phyloP scores from a whole-genome alignment of 2,888 invertebrate species.

The Rhingia campestris region DNA sequence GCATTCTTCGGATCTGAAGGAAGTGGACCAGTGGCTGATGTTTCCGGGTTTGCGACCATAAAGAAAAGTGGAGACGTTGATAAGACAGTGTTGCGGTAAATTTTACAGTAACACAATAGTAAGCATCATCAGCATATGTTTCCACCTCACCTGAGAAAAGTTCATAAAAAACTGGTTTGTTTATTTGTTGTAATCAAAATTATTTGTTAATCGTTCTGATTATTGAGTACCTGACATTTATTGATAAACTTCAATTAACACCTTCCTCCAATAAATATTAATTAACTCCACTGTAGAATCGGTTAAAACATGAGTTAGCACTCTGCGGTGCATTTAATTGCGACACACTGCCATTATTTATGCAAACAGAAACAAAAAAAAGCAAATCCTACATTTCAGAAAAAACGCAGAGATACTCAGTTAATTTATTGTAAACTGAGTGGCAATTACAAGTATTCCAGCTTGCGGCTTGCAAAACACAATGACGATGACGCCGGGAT shows the following conservation, averaged over 20 bases:
- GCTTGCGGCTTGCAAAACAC: slow-evolving; percentile 43
- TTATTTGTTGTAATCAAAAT: too few relatives aligned
- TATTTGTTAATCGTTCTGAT: too few relatives aligned
- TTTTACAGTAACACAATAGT: too few relatives aligned
- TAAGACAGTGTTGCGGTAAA: too few relatives aligned
- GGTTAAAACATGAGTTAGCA: slow-evolving; percentile 17
- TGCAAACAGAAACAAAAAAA: slow-evolving; percentile 6
- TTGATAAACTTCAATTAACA: not conserved
- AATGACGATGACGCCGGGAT: slow-evolving; percentile 42
- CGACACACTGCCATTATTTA: slow-evolving; percentile 45
- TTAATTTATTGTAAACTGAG: slow-evolving; percentile 73
- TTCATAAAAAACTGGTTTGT: too few relatives aligned
- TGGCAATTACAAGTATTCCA: slow-evolving; percentile 70
- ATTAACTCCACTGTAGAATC: slow-evolving; percentile 37
- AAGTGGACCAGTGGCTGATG: too few relatives aligned
- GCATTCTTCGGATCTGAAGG: too few relatives aligned
- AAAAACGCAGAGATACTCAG: slow-evolving; percentile 52
- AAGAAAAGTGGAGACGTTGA: too few relatives aligned
- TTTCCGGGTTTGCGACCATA: too few relatives aligned
- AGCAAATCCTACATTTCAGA: slow-evolving; percentile 33
- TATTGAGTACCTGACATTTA: too few relatives aligned
- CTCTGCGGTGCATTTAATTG: slow-evolving; percentile 32
- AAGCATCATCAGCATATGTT: too few relatives aligned
- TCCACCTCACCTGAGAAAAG: too few relatives aligned
- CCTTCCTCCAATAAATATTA: slow-evolving; percentile 18